Evolutionary conservation across 2,888 invertebrate genomes (phyloP).

Genomic region (Nezara viridula): DNA sequence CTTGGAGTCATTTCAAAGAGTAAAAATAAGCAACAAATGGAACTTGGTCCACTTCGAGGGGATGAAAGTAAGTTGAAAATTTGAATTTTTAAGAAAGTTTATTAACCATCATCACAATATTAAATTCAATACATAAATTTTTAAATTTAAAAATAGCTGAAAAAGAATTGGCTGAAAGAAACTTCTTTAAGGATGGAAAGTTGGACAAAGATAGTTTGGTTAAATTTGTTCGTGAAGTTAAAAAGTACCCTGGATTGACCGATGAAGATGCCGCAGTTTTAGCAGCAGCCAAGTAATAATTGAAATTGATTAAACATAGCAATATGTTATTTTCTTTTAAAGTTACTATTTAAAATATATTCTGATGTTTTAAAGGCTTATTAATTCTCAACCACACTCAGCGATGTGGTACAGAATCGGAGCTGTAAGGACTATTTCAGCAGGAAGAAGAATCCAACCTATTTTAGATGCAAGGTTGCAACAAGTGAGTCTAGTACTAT

Average conservation of each 20-base stretch:
- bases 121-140: neutral
- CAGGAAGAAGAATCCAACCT: slow-evolving; percentile 70
- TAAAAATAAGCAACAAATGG: slow-evolving; percentile 69
- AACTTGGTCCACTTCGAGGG: slow-evolving; percentile 68
- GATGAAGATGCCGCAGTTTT: slow-evolving; percentile 73
- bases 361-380: slow-evolving; percentile 67
- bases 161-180: slow-evolving; percentile 67
- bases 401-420: slow-evolving; percentile 75
- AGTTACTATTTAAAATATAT: neutral
- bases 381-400: slow-evolving; percentile 71
- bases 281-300: slow-evolving; percentile 71
- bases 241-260: slow-evolving; percentile 71
- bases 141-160: slow-evolving; percentile 66
- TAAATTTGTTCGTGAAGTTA: slow-evolving; percentile 71
- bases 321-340: neutral
- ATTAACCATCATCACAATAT: neutral
- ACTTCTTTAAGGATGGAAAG: slow-evolving; percentile 69
- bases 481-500: slow-evolving; percentile 68
- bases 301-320: neutral
- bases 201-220: slow-evolving; percentile 69
- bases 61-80: slow-evolving; percentile 59
- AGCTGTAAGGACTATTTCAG: slow-evolving; percentile 71
- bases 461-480: slow-evolving; percentile 70
- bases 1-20: slow-evolving; percentile 68
- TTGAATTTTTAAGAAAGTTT: neutral